Percentiles rank a stretch among this genome's conserved stretches.
Conservation (phyloP, 2,797 vertebrate species). For the Muscicapa striata region DNA sequence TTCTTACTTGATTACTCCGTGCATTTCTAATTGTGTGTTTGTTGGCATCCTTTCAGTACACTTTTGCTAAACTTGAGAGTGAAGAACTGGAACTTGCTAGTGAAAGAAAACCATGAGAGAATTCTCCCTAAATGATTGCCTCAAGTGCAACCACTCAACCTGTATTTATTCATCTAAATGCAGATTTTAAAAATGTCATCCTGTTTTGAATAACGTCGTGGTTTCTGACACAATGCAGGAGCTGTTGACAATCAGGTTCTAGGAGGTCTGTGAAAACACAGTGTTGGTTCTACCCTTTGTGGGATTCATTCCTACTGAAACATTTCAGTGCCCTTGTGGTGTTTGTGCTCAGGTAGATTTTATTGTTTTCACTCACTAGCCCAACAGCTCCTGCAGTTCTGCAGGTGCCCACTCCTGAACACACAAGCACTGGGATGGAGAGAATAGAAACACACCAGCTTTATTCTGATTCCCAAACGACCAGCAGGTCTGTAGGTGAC, state of each 20-base stretch:
- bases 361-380: neutral
- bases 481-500: neutral
- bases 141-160: neutral
- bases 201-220: neutral
- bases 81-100: neutral
- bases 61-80: neutral
- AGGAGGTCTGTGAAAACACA: neutral
- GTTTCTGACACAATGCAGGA: neutral
- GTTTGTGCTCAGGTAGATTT: neutral
- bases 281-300: fast-evolving
- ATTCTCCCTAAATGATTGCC: neutral
- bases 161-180: slow-evolving; percentile 20
- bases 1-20: neutral
- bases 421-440: neutral
- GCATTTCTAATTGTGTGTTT: slow-evolving; percentile 2
- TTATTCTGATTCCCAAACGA: neutral
- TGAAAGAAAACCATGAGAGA: neutral
- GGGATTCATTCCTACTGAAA: neutral
- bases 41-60: neutral
- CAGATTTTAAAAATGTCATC: neutral
- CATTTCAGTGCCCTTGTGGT: neutral
- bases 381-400: neutral
- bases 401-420: neutral
- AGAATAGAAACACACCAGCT: neutral
- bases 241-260: neutral